Conservation (phyloP, 2,797 vertebrate genomes). For the Eulemur mongoz region DNA sequence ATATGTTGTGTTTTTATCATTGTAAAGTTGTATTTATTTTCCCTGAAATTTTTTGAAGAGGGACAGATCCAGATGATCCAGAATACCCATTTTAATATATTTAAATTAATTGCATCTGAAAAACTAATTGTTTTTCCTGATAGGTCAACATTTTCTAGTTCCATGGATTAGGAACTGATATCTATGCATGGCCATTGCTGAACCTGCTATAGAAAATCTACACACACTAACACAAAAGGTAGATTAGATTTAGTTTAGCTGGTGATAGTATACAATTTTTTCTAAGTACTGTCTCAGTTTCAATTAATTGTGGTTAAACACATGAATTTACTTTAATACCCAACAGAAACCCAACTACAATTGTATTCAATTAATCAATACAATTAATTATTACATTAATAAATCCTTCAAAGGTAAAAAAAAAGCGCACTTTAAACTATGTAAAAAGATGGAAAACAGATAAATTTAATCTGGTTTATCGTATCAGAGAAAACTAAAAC, state of each 20-base stretch:
- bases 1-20: not conserved
- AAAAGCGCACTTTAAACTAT: not conserved
- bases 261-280: not conserved
- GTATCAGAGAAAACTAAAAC: not conserved
- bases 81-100: not conserved
- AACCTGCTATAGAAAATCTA: not conserved
- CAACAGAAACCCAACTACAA: not conserved
- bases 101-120: not conserved
- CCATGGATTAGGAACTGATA: not conserved
- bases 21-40: not conserved
- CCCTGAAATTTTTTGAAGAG: not conserved
- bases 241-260: not conserved
- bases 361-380: not conserved
- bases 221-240: not conserved
- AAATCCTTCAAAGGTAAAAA: not conserved
- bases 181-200: not conserved
- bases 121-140: not conserved
- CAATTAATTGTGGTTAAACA: not conserved
- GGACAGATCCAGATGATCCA: not conserved
- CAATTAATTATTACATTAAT: not conserved
- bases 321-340: not conserved
- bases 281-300: not conserved
- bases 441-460: not conserved
- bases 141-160: not conserved
- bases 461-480: not conserved